Base-by-base conservation (phyloP, 2,113 vertebrate genomes). In the Xiphias gladius region DNA sequence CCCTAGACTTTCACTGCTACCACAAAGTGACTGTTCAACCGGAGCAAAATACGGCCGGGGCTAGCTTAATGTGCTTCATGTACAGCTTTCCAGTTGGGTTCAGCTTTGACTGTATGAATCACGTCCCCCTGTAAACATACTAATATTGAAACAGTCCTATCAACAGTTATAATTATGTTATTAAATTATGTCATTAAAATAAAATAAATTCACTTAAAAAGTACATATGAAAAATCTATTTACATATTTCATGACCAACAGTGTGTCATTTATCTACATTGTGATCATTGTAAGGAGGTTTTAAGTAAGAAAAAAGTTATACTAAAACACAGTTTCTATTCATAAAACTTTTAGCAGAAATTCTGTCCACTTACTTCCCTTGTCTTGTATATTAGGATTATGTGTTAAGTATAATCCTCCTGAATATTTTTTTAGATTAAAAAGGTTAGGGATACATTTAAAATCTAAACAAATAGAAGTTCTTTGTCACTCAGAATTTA, bases 11-110 rank as follows among this genome's bases (percentile, higher is more conserved):
- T 57, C 5, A 67, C 70, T 63, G 58, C 32, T 35, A 24, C 8
- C 24, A 73, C 11, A 43, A 11, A 16, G 19, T 59, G 16, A 37
- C 66, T 76, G 72, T 71, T 80, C 8, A 35, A n/a, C 52, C 7
- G 20, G n/a, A 54, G 30, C 9, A 52, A 55, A 62, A 30, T 30
- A 20, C 24, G 28, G 9, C 35, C 5, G 32, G 17, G 9, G 43
- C 3, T n/a, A n/a, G n/a, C n/a, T n/a, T n/a, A n/a, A 30, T 37
- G 17, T 39, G 26, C 35, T 22, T 52, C 13, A 48, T 7, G 26
- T 7, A n/a, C 28, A 75, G 14, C 57, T 39, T 50, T 39, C 17
- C 24, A 5, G 26, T 39, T 46, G 20, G 9, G 37, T 58, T 79
- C n/a, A 37, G 7, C 55, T 74, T 62, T 54, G 24, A 73, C 14